These are phyloP conservation scores for Hemistola chrysoprasaria DNA, from an alignment of 2,888 invertebrate genomes.

Conservation along the genomic window DNA sequence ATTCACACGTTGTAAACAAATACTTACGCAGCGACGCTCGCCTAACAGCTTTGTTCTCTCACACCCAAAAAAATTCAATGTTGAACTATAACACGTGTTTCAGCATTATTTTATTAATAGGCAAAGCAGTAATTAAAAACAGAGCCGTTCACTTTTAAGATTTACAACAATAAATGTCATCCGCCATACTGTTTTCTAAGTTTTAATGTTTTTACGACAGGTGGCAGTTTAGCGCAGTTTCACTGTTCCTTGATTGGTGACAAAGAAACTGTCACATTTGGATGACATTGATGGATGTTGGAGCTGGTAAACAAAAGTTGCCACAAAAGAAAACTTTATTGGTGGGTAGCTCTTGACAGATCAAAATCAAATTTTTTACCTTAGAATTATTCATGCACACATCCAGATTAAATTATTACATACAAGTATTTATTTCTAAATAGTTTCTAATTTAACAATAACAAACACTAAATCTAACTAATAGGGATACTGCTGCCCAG, in stretches of 20 bases:
- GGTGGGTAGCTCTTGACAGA: too few relatives aligned
- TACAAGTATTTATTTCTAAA: too few relatives aligned
- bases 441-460: too few relatives aligned
- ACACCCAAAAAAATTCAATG: conserved; percentile 11
- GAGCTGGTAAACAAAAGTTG: too few relatives aligned
- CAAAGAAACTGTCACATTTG: conserved; percentile 3
- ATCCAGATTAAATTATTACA: too few relatives aligned
- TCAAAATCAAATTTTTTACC: too few relatives aligned
- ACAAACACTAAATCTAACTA: conserved; percentile 48
- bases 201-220: conserved; percentile 50
- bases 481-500: conserved; percentile 75
- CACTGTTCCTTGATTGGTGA: conserved; percentile 46
- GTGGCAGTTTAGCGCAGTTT: conserved; percentile 49
- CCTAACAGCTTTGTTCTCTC: conserved; percentile 35
- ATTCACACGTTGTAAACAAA: conserved; percentile 59
- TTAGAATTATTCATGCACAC: too few relatives aligned
- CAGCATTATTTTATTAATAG: conserved; percentile 28
- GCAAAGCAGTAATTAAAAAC: conserved; percentile 38
- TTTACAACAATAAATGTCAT: conserved; percentile 56
- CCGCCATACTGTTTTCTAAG: conserved; percentile 70
- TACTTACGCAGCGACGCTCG: conserved; percentile 42
- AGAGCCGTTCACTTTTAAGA: conserved; percentile 51
- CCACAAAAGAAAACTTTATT: too few relatives aligned
- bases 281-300: conserved; percentile 1
- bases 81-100: conserved; percentile 23